Percentiles rank a stretch among this genome's conserved stretches.
phyloP scores from a whole-genome alignment of 2,113 vertebrate species.

The Heterotis niloticus region DNA sequence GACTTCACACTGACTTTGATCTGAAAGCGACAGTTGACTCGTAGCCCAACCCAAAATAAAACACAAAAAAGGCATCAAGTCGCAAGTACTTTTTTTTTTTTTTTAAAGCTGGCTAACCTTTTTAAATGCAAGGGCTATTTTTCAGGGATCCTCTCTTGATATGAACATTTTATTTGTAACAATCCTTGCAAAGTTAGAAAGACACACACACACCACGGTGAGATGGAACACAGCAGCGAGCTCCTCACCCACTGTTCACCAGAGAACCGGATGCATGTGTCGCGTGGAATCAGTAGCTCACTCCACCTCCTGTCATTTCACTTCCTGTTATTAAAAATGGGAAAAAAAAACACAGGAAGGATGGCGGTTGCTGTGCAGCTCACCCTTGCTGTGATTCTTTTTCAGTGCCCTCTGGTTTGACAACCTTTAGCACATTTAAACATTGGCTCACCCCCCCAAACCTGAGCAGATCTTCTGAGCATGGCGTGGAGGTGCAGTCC shows the following conservation, averaged over 20 bases:
- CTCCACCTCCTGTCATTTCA: slow-evolving; percentile 33
- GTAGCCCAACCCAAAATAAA: no score
- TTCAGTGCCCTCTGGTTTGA: neutral
- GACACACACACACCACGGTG: slow-evolving; percentile 3
- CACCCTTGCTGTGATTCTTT: no score
- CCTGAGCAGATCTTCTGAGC: neutral
- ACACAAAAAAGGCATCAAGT: no score
- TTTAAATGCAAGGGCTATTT: no score
- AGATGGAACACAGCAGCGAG: neutral
- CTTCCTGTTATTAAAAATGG: slow-evolving; percentile 14
- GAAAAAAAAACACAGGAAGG: neutral
- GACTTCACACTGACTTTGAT: no score
- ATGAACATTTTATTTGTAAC: no score
- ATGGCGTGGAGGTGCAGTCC: neutral
- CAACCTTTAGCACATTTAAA: slow-evolving; percentile 35
- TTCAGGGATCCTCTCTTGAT: no score
- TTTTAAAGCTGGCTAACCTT: no score
- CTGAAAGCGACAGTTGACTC: no score
- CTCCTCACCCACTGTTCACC: neutral
- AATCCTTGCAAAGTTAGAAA: neutral
- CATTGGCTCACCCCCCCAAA: slow-evolving; percentile 17
- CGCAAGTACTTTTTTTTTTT: no score
- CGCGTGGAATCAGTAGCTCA: slow-evolving; percentile 18
- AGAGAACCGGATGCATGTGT: neutral
- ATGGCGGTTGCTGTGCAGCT: neutral